Percentiles rank a stretch among this genome's conserved stretches.
Evolutionary conservation across 2,888 invertebrate genomes (phyloP).

Genomic region (Agriopis leucophaearia): DNA sequence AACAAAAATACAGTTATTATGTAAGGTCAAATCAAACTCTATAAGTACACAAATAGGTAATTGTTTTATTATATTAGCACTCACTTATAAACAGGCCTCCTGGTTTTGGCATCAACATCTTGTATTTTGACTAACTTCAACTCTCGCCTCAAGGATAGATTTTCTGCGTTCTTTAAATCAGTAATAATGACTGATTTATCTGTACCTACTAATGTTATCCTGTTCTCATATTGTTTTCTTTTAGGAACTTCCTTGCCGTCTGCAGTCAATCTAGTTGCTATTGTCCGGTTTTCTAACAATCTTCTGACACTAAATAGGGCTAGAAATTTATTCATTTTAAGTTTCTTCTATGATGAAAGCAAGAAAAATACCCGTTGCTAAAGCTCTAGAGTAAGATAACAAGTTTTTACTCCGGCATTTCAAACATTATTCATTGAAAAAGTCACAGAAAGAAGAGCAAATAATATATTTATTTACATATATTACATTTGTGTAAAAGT

Average conservation of each 20-base stretch:
- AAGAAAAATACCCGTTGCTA: not conserved
- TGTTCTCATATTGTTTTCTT: constrained; percentile 70
- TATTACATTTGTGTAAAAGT: too few species aligned
- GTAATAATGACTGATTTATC: constrained; percentile 87
- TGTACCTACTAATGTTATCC: constrained; percentile 88
- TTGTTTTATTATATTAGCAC: constrained; percentile 41
- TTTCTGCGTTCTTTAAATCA: constrained; percentile 90
- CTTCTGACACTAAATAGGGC: constrained; percentile 55
- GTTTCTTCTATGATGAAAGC: not conserved
- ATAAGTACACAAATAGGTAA: not conserved
- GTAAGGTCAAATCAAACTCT: constrained; percentile 1
- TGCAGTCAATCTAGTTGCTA: constrained; percentile 67
- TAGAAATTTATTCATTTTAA: constrained; percentile 66
- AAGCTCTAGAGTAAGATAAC: not conserved
- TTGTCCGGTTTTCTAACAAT: constrained; percentile 60
- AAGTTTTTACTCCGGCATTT: not conserved
- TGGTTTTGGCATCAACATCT: constrained; percentile 89
- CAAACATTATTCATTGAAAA: too few species aligned
- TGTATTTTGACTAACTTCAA: constrained; percentile 90
- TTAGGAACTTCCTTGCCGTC: constrained; percentile 81
- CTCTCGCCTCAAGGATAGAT: constrained; percentile 88
- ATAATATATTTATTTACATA: too few species aligned
- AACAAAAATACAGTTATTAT: constrained; percentile 24
- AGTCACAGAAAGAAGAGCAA: not conserved
- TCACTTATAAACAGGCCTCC: constrained; percentile 89